Evolutionary conservation across 2,888 invertebrate genomes (phyloP).

Genomic region (Calameuta idolon): DNA sequence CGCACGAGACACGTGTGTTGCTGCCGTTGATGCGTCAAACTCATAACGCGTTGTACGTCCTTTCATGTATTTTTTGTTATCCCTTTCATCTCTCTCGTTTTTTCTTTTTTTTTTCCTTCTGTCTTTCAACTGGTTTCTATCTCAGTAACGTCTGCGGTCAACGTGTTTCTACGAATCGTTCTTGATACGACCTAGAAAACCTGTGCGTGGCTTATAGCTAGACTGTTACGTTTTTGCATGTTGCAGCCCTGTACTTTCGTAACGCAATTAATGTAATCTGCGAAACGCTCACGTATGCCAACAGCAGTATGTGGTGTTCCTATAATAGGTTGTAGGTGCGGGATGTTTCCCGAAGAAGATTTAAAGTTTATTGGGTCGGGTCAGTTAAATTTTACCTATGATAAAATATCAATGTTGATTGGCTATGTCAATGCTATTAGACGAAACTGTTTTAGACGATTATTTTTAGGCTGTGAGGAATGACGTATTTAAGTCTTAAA

Average conservation of each 20-base stretch:
- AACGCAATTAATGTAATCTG: not conserved
- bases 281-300: not conserved
- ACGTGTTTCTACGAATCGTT: not conserved
- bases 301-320: not conserved
- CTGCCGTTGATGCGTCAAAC: not conserved
- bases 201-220: not conserved
- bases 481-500: not conserved
- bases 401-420: not conserved
- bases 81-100: not conserved
- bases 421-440: not conserved
- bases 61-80: not conserved
- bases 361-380: conserved; percentile 50
- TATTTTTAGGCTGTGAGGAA: not conserved
- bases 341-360: conserved; percentile 21
- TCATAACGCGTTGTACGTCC: not conserved
- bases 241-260: not conserved
- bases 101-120: not conserved
- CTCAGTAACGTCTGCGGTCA: not conserved
- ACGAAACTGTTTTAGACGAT: not conserved
- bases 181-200: not conserved
- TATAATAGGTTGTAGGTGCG: not conserved
- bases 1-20: not conserved
- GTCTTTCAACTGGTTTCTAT: not conserved
- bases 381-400: conserved; percentile 30
- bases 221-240: not conserved